phyloP scores from a whole-genome alignment of 2,113 vertebrate species.

The Passer montanus region DNA sequence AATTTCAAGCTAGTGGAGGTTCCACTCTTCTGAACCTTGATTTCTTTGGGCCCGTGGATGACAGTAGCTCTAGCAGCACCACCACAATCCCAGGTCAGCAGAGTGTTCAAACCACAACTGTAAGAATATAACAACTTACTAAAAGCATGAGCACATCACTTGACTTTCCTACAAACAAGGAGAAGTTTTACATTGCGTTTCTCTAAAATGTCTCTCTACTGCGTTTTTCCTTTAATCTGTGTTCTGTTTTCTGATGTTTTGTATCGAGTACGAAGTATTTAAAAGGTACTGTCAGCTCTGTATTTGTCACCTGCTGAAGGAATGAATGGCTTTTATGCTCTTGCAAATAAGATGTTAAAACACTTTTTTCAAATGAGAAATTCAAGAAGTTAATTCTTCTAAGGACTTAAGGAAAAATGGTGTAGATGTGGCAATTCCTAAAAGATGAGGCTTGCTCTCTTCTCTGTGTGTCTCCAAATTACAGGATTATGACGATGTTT shows the following conservation, averaged over 20 bases:
- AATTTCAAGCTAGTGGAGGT: slow-evolving; percentile 95
- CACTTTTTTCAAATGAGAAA: slow-evolving; percentile 16
- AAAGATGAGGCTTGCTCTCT: neutral
- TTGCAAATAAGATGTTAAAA: slow-evolving; percentile 36
- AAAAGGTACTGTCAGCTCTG: slow-evolving; percentile 43
- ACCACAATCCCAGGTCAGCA: slow-evolving; percentile 98
- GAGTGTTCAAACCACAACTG: slow-evolving; percentile 77
- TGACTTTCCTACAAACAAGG: slow-evolving; percentile 87
- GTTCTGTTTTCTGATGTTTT: slow-evolving; percentile 57
- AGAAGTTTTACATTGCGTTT: slow-evolving; percentile 43
- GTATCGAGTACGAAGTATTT: slow-evolving; percentile 37
- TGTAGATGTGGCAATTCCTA: neutral
- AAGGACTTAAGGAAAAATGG: neutral
- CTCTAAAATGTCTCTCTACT: slow-evolving; percentile 54
- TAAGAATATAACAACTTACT: slow-evolving; percentile 66
- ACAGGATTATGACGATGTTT: neutral
- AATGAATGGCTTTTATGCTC: slow-evolving; percentile 48
- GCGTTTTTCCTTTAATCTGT: slow-evolving; percentile 50
- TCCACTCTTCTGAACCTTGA: slow-evolving; percentile 99
- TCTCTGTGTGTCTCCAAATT: neutral
- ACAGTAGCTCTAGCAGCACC: slow-evolving; percentile 90
- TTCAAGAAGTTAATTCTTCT: slow-evolving; percentile 11
- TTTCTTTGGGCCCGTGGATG: slow-evolving; percentile 99
- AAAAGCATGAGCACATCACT: slow-evolving; percentile 81
- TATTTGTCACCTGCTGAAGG: slow-evolving; percentile 26